Evolutionary conservation across 2,113 vertebrate genomes (phyloP).

Genomic region (Mesoclemmys tuberculata): DNA sequence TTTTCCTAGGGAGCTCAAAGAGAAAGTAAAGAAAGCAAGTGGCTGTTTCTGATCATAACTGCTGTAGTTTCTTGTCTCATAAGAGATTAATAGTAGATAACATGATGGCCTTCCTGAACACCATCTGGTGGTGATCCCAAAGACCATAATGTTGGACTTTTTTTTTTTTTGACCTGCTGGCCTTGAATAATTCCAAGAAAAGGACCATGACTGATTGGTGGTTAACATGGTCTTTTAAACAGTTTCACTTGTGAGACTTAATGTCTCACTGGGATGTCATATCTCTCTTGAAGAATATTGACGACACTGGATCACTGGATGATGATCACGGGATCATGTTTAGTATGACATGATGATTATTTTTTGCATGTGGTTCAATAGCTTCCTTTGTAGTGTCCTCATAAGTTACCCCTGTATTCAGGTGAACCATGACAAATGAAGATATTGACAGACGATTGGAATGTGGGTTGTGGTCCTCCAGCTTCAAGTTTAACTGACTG

Average conservation of each 20-base stretch:
- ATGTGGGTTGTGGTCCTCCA: too few relatives aligned
- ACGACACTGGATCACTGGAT: neutral
- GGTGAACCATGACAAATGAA: too few relatives aligned
- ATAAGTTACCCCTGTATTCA: too few relatives aligned
- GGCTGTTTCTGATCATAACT: neutral
- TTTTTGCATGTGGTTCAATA: neutral
- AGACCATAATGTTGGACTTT: too few relatives aligned
- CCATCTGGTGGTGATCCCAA: neutral
- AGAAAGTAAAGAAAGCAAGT: neutral
- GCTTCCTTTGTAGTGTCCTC: neutral
- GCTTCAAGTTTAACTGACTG: neutral
- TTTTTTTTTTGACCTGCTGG: neutral
- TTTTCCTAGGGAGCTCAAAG: neutral
- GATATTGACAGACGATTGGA: too few relatives aligned
- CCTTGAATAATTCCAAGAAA: neutral
- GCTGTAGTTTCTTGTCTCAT: neutral
- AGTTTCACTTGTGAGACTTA: neutral
- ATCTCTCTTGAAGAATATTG: neutral
- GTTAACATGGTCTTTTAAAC: neutral
- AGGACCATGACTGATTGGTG: neutral
- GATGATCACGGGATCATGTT: too few relatives aligned
- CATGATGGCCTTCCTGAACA: too few relatives aligned
- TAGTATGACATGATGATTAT: neutral
- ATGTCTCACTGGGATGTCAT: neutral
- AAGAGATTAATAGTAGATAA: neutral